These are phyloP conservation scores for Galbula dea DNA, from an alignment of 2,113 vertebrate species.

Conservation along the genomic window DNA sequence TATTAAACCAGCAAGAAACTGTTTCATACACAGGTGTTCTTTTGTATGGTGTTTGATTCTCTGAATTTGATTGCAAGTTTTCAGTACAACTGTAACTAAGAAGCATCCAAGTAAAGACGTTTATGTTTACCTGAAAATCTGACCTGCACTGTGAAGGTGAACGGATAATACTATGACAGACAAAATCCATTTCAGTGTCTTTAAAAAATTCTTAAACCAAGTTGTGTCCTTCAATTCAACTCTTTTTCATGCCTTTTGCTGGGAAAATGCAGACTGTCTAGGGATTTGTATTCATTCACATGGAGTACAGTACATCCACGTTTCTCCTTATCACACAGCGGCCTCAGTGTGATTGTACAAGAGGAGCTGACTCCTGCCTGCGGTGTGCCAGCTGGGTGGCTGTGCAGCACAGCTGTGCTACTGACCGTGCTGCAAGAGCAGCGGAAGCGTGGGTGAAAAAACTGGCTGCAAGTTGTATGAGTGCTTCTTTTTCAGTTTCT, in stretches of 20 bases:
- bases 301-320: neutral
- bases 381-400: rapidly evolving
- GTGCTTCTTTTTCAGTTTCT: neutral
- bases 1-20: neutral
- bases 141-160: neutral
- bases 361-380: neutral
- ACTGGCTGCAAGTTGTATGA: neutral
- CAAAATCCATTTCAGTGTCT: neutral
- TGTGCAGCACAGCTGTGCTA: neutral
- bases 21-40: neutral
- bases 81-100: neutral
- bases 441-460: rapidly evolving
- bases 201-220: neutral
- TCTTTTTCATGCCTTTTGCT: neutral
- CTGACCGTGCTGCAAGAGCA: rapidly evolving
- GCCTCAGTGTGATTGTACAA: rapidly evolving
- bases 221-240: rapidly evolving
- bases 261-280: neutral
- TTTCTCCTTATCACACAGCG: neutral
- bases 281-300: neutral
- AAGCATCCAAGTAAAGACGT: neutral
- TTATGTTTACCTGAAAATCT: neutral
- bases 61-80: neutral
- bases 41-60: neutral
- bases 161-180: neutral